These are phyloP conservation scores for Empidonax traillii DNA, from an alignment of 2,113 vertebrate genomes.

Conservation along the genomic window DNA sequence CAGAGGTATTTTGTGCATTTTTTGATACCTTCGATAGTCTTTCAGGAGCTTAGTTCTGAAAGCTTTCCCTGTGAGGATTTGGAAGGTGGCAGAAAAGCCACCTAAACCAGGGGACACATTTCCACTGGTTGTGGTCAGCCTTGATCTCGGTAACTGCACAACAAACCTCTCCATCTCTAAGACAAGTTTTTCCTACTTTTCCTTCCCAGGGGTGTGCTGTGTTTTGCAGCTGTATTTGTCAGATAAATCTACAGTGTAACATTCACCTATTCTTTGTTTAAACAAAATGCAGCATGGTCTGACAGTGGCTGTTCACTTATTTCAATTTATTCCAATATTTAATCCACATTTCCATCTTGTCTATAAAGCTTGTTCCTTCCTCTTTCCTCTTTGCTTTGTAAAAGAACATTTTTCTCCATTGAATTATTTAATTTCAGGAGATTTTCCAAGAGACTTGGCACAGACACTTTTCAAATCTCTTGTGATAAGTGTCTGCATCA, in stretches of 20 bases:
- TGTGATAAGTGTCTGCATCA: background rate
- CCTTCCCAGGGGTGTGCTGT: background rate
- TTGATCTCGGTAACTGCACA: background rate
- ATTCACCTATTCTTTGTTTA: background rate
- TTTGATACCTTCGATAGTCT: background rate
- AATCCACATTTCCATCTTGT: background rate
- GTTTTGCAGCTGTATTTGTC: background rate
- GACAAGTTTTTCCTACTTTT: background rate
- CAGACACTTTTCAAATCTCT: background rate
- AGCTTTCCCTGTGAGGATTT: background rate
- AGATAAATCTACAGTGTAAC: background rate
- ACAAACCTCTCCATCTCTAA: background rate
- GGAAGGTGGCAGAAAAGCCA: background rate
- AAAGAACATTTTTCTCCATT: background rate
- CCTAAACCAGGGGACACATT: background rate
- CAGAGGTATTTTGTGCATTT: background rate
- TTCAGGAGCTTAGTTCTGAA: background rate
- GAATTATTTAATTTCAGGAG: constrained; percentile 6
- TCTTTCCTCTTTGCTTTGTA: background rate
- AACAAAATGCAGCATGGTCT: background rate
- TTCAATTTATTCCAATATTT: background rate
- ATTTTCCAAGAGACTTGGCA: background rate
- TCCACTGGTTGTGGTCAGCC: background rate
- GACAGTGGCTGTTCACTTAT: background rate
- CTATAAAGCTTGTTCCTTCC: background rate